Percentiles rank a stretch among this genome's conserved stretches.
These are phyloP conservation scores for Leiothrix lutea DNA, from an alignment of 2,113 vertebrate genomes.

Conservation along the genomic window DNA sequence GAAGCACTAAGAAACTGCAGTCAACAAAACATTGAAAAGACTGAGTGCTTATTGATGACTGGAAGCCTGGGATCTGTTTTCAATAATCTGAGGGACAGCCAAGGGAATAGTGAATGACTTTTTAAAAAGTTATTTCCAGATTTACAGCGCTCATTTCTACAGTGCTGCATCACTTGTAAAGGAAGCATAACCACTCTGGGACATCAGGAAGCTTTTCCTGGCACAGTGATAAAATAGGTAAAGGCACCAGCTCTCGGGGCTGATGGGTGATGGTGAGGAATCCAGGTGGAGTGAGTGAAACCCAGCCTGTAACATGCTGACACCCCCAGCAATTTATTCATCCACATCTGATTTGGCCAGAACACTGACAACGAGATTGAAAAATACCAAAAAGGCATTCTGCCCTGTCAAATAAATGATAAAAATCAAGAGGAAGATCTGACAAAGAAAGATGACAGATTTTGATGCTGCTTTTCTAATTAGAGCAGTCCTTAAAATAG, in stretches of 20 bases:
- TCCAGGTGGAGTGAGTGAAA: background rate
- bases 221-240: background rate
- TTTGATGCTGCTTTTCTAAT: background rate
- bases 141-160: background rate
- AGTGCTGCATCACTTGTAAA: background rate
- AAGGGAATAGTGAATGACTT: background rate
- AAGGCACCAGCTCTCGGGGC: background rate
- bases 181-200: background rate
- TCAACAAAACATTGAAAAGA: background rate
- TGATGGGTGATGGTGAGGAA: background rate
- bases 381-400: background rate
- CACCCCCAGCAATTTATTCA: background rate
- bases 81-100: conserved; percentile 28
- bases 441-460: background rate
- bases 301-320: accelerated
- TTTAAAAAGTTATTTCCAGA: background rate
- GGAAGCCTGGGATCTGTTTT: conserved; percentile 20
- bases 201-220: background rate
- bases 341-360: background rate
- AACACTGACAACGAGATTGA: accelerated
- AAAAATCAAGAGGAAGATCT: background rate
- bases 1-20: background rate
- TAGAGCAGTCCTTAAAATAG: background rate
- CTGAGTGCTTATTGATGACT: background rate
- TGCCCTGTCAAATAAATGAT: background rate